These are phyloP conservation scores for Plusia festucae DNA, from an alignment of 2,888 invertebrate species.

Conservation along the genomic window DNA sequence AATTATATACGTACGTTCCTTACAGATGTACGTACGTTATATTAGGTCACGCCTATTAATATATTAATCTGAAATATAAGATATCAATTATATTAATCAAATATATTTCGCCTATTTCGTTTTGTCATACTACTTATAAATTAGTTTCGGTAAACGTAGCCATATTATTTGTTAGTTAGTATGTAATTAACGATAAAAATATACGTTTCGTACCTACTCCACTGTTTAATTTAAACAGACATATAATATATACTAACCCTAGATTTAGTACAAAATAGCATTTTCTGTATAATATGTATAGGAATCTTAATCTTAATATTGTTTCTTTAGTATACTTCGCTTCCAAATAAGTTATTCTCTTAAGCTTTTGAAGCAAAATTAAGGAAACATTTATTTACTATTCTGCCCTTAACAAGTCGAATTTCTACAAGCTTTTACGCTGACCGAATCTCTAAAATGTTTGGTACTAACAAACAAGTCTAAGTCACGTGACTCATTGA, in stretches of 20 bases:
- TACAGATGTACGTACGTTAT: neutral
- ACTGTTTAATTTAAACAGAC: slow-evolving; percentile 13
- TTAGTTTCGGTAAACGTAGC: slow-evolving; percentile 55
- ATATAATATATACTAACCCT: slow-evolving; percentile 24
- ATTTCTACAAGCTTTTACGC: too few relatives aligned
- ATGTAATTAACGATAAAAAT: slow-evolving; percentile 20
- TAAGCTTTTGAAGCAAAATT: slow-evolving; percentile 40
- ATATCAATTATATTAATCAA: neutral
- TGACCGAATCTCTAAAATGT: too few relatives aligned
- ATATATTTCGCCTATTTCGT: neutral
- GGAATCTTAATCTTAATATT: slow-evolving; percentile 16
- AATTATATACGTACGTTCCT: neutral
- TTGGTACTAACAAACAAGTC: too few relatives aligned
- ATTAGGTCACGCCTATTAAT: neutral
- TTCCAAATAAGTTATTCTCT: slow-evolving; percentile 40
- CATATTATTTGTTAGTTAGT: slow-evolving; percentile 65
- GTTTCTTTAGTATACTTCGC: slow-evolving; percentile 27
- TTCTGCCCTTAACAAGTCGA: too few relatives aligned
- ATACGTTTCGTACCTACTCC: slow-evolving; percentile 43
- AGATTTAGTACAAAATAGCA: slow-evolving; percentile 54
- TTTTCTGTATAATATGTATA: slow-evolving; percentile 36
- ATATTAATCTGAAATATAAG: neutral
- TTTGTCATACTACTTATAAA: neutral
- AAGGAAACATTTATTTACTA: slow-evolving; percentile 3
- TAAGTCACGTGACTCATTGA: too few relatives aligned